Percentiles rank a stretch among this genome's conserved stretches.
phyloP scores from a whole-genome alignment of 1,140 invertebrate species.

The Cylas formicarius region DNA sequence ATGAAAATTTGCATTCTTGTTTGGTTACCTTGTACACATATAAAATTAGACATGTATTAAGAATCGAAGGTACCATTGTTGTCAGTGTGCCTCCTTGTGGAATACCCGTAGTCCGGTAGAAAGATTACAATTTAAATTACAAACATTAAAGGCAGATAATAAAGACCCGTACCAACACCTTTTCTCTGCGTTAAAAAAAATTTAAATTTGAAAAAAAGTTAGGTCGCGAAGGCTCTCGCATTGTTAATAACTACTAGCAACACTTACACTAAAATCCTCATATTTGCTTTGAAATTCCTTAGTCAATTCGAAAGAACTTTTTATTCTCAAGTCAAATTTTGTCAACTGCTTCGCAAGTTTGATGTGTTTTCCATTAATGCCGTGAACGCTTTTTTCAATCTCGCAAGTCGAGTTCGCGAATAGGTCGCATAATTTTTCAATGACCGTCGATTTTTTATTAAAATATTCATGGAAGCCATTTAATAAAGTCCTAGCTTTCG shows the following conservation, averaged over 20 bases:
- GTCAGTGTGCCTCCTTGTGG: no score
- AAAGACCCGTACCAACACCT: background rate
- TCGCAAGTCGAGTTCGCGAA: background rate
- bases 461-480: no score
- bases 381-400: constrained; percentile 5
- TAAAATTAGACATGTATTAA: no score
- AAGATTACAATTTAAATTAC: no score
- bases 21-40: no score
- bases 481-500: no score
- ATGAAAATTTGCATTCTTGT: no score
- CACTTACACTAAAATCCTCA: constrained; percentile 8
- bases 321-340: constrained; percentile 7
- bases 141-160: background rate
- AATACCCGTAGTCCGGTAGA: no score
- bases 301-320: background rate
- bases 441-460: background rate
- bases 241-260: background rate
- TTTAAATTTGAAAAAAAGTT: background rate
- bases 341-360: constrained; percentile 13
- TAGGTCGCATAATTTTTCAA: background rate
- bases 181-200: background rate
- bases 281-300: constrained; percentile 9
- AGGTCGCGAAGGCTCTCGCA: background rate
- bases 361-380: constrained; percentile 6
- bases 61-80: no score